Evolutionary conservation across 2,888 invertebrate species (phyloP).

Genomic region (Ernsta delagoae): DNA sequence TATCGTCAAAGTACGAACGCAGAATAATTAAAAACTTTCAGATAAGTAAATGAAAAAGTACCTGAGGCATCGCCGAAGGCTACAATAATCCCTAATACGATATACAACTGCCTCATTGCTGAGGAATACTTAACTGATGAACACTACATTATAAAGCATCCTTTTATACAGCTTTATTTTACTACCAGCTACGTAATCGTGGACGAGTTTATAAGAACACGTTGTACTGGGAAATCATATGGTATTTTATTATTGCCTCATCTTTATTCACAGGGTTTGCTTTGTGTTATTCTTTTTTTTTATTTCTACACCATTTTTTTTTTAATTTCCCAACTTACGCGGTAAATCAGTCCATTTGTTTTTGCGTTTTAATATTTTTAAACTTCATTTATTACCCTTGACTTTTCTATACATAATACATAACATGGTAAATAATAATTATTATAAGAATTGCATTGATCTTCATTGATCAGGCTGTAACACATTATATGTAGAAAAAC

Average conservation of each 20-base stretch:
- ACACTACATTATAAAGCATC: slow-evolving; percentile 49
- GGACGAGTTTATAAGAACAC: slow-evolving; percentile 59
- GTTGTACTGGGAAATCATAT: slow-evolving; percentile 57
- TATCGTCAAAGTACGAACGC: too few relatives aligned
- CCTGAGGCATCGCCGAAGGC: slow-evolving; percentile 49
- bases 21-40: neutral
- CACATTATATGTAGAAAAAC: too few relatives aligned
- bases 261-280: slow-evolving; percentile 17
- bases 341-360: neutral
- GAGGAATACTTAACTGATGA: slow-evolving; percentile 47
- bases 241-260: slow-evolving; percentile 35
- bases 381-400: too few relatives aligned
- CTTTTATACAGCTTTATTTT: slow-evolving; percentile 67
- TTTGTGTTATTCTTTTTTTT: neutral
- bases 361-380: too few relatives aligned
- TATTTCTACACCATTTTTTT: neutral
- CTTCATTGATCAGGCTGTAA: neutral
- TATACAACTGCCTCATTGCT: slow-evolving; percentile 62
- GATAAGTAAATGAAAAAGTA: slow-evolving; percentile 35
- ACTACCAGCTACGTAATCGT: slow-evolving; percentile 56
- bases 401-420: too few relatives aligned
- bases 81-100: slow-evolving; percentile 48
- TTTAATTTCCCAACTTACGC: neutral
- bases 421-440: too few relatives aligned
- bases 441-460: too few relatives aligned